Evolutionary conservation across 2,888 invertebrate genomes (phyloP).

Genomic region (Leptinotarsa rubiginosa): DNA sequence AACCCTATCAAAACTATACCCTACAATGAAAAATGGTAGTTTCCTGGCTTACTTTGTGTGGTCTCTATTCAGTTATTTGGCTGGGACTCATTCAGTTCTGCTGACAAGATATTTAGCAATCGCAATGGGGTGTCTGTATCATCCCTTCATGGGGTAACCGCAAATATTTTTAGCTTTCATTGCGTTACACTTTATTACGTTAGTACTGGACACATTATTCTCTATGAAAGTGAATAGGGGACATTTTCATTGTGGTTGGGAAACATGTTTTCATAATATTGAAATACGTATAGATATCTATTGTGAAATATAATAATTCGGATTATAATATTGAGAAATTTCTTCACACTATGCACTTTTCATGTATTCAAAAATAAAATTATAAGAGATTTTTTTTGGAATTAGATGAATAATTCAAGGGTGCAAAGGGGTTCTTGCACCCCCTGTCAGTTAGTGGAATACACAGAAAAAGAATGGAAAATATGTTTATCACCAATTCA

Average conservation of each 20-base stretch:
- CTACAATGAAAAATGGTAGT: slow-evolving; percentile 16
- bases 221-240: slow-evolving; percentile 25
- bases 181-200: slow-evolving; percentile 27
- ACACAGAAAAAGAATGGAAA: too few species aligned
- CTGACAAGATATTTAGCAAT: slow-evolving; percentile 56
- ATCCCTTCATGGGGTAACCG: slow-evolving; percentile 52
- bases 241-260: slow-evolving; percentile 7
- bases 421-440: too few species aligned
- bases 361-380: too few species aligned
- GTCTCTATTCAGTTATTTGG: slow-evolving; percentile 27
- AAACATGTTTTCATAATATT: background rate
- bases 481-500: too few species aligned
- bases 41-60: slow-evolving; percentile 15
- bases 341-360: too few species aligned
- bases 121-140: slow-evolving; percentile 51
- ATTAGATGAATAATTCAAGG: too few species aligned
- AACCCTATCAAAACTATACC: slow-evolving; percentile 23
- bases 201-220: slow-evolving; percentile 26
- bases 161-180: slow-evolving; percentile 40
- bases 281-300: background rate
- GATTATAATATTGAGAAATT: background rate
- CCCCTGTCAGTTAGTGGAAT: too few species aligned
- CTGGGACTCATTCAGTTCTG: slow-evolving; percentile 42
- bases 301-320: background rate
- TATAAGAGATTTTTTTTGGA: too few species aligned